Evolutionary conservation across 2,797 vertebrate genomes (phyloP), one percentile per base, ranked within the genome.

Genomic region (Tamandua tetradactyla): DNA sequence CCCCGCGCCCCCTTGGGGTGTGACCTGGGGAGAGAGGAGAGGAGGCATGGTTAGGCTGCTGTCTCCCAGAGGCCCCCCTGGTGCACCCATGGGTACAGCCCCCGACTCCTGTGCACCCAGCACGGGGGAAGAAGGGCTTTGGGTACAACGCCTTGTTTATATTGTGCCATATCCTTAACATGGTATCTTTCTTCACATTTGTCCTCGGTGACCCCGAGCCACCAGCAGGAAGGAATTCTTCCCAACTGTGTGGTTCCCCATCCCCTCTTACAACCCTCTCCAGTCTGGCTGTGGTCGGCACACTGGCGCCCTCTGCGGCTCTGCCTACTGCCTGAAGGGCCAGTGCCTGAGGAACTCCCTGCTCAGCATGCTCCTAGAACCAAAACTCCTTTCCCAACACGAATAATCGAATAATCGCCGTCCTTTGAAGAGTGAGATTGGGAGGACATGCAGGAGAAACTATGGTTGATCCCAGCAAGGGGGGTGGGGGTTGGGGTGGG

Each of bases 11-110:
- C 98, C 97, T 90, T 97, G 98, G 78, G 98, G 97, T 91, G 98
- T 97, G 91, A 98, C 98, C 98, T 98, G 96, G 74, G 79, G 87
- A 96, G 95, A 97, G 89, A 98, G 44, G 93, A 94, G 94, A 93
- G 89, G 76, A 95, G 64, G 72, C 49, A 76, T 37, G 49, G 78
- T 97, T 79, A 97, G 92, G 23, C 85, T 76, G 76, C 78, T 49
- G 23, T 83, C 76, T 76, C 91, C 72, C 49, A n/a, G 69, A 13
- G 79, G 62, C 62, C 52, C 52, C 57, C 7, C 0, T 0, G 15
- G 37, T 25, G 23, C 40, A 78, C 23, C 92, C 62, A 49, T 32
- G 55, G 55, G 47, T 13, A 23, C 4, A 3, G 44, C 22, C 52
- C 78, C 66, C 30, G 2, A 2, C 14, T 40, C 22, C 20, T 40